A percentile compares a stretch with the other conserved stretches of the same genome.
Evolutionary conservation across 92 coral and sea anemone species (phyloP).

Genomic region (Anthopleura xanthogrammica): DNA sequence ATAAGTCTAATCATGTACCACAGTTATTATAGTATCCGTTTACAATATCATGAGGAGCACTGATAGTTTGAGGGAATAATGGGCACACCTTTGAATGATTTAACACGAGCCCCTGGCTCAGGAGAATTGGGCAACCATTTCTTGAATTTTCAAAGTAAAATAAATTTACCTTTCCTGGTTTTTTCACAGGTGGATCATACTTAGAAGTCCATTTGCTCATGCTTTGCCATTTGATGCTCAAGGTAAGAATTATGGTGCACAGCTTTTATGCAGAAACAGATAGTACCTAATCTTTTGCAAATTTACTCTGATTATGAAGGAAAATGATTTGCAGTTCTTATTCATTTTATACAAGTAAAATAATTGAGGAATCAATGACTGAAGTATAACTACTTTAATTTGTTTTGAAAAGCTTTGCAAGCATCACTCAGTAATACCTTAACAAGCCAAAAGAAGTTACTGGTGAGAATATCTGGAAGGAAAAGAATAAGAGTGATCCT

Average conservation of each 20-base stretch:
- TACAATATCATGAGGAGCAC: too few relatives aligned
- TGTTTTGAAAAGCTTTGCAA: conserved; percentile 42
- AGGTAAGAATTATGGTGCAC: conserved; percentile 35
- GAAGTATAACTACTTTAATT: background rate
- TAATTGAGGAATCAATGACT: background rate
- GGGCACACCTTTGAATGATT: too few relatives aligned
- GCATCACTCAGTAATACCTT: conserved; percentile 60
- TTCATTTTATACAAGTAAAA: too few relatives aligned
- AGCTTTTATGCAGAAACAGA: too few relatives aligned
- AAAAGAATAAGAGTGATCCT: conserved; percentile 65
- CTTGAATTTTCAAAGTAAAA: too few relatives aligned
- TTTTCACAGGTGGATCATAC: conserved; percentile 66
- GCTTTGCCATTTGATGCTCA: conserved; percentile 66
- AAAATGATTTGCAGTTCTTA: too few relatives aligned
- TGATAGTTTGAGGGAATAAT: too few relatives aligned
- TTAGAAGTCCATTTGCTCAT: conserved; percentile 49
- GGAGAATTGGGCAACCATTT: background rate
- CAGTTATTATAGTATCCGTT: too few relatives aligned
- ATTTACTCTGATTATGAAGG: too few relatives aligned
- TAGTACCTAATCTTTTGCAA: too few relatives aligned
- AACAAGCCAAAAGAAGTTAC: conserved; percentile 63
- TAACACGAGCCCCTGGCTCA: too few relatives aligned
- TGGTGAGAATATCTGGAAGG: conserved; percentile 60
- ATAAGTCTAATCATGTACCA: too few relatives aligned
- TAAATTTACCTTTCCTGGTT: background rate